These are phyloP conservation scores for Microchrysa polita DNA, from an alignment of 2,888 invertebrate genomes.

Conservation along the genomic window DNA sequence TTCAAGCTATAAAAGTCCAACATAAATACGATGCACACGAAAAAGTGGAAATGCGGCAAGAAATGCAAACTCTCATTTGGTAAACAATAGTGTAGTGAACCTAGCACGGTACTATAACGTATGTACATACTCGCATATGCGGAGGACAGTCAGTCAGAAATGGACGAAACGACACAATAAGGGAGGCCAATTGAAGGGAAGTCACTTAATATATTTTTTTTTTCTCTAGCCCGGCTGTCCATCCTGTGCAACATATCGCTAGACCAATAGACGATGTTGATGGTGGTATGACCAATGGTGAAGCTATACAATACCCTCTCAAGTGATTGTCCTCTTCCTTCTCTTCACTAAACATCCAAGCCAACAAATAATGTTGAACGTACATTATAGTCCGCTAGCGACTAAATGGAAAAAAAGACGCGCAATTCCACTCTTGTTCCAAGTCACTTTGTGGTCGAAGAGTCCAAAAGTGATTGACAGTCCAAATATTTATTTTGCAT, in stretches of 20 bases:
- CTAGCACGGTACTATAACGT: too few species aligned
- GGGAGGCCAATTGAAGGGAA: conserved; percentile 29
- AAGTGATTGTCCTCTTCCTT: conserved; percentile 28
- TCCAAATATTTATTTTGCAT: conserved; percentile 49
- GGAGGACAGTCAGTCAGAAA: too few species aligned
- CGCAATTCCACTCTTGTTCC: conserved; percentile 34
- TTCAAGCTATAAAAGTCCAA: too few species aligned
- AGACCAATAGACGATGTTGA: background rate
- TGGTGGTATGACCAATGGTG: background rate
- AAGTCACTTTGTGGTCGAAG: conserved; percentile 34
- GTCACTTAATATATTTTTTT: conserved; percentile 39
- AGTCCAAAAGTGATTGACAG: conserved; percentile 49
- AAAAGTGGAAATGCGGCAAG: conserved; percentile 40
- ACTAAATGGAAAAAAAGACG: conserved; percentile 37
- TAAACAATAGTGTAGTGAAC: conserved; percentile 16
- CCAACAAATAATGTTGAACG: background rate
- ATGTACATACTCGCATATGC: too few species aligned
- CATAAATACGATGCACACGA: conserved; percentile 19
- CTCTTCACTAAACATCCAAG: background rate
- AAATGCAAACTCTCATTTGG: conserved; percentile 37
- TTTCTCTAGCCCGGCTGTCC: conserved; percentile 9
- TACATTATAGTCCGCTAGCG: conserved; percentile 30
- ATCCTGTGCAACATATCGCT: background rate
- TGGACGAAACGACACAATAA: background rate
- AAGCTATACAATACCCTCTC: conserved; percentile 28